Evolutionary conservation across 92 coral and sea anemone species (phyloP), one percentile per base, ranked within the genome.

Genomic region (Desmophyllum pertusum): DNA sequence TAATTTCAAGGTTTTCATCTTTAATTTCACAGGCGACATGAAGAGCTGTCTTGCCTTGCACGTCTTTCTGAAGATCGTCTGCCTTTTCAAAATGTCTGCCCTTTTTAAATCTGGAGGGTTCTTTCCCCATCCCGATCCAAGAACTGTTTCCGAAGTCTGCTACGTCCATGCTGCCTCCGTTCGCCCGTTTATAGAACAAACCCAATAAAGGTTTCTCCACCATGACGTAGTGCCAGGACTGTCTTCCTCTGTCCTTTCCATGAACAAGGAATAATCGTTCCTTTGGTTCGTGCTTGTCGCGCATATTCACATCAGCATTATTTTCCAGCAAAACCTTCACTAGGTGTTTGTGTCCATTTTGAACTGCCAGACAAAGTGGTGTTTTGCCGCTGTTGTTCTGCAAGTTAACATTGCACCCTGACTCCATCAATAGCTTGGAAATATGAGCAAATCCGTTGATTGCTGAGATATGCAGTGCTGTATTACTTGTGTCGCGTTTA

Each of bases 41-140:
- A 23, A 81, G 46, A 11, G 85, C 66, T 19, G 85, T 81, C n/a
- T 68, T 68, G 41, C 64, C 78, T 38, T 50, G 10, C 6, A 25
- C 33, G 17, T 37, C 73, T 35, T 67, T 67, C 42, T 27, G 43
- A 37, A 37, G 36, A 10, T 19, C 73, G 5, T 2, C 14, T 25
- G 73, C 35, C 9, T 36, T 67, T 67, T n/a, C 40, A 17, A 39
- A 15, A 39, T 45, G 45, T 79, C 74, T 53, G 42, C 30, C 6
- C 3, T 8, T 35, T 37, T 52, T 19, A 14, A 9, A 6, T 50
- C 66, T 43, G 77, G 52, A 11, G 85, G 85, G 25, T 40, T 43
- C 33, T 50, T 40, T 0, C 79, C 85, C 77, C 52, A 68, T 2
- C 85, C 85, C 36, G 85, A 81, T n/a, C n/a, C 53, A 68, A 81